These are phyloP conservation scores for Cotesia glomerata DNA, from an alignment of 1,140 invertebrate genomes.

Conservation along the genomic window DNA sequence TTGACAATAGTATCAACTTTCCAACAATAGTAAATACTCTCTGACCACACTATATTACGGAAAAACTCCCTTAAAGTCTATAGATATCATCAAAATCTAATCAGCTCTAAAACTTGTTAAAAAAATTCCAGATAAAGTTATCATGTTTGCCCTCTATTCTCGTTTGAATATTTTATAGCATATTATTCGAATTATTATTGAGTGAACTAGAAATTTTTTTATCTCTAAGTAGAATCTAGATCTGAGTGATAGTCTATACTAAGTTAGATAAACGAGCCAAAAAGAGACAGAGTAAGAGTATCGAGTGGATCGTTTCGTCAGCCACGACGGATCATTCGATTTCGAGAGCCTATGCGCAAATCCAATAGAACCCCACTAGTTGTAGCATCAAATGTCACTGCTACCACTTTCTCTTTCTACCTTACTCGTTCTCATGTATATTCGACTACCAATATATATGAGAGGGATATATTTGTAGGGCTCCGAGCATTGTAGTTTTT, in stretches of 20 bases:
- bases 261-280: constrained; percentile 4
- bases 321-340: constrained; percentile 54
- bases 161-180: not conserved
- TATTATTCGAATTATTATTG: too few species aligned
- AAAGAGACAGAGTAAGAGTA: not conserved
- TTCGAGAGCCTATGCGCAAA: constrained; percentile 56
- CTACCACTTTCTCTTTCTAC: constrained; percentile 29
- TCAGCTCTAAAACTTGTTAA: too few species aligned
- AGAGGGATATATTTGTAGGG: too few species aligned
- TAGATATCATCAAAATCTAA: too few species aligned
- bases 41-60: too few species aligned
- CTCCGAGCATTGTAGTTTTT: constrained; percentile 58
- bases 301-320: constrained; percentile 48
- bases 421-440: not conserved
- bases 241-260: not conserved
- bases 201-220: not conserved
- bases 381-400: constrained; percentile 61
- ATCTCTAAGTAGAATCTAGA: not conserved
- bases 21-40: too few species aligned
- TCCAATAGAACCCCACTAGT: constrained; percentile 53
- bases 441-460: too few species aligned
- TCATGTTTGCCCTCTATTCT: not conserved
- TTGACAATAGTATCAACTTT: too few species aligned
- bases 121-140: too few species aligned
- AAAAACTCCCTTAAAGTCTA: too few species aligned